Evolutionary conservation across 1,140 invertebrate species (phyloP).

Genomic region (Trachymyrmex septentrionalis): DNA sequence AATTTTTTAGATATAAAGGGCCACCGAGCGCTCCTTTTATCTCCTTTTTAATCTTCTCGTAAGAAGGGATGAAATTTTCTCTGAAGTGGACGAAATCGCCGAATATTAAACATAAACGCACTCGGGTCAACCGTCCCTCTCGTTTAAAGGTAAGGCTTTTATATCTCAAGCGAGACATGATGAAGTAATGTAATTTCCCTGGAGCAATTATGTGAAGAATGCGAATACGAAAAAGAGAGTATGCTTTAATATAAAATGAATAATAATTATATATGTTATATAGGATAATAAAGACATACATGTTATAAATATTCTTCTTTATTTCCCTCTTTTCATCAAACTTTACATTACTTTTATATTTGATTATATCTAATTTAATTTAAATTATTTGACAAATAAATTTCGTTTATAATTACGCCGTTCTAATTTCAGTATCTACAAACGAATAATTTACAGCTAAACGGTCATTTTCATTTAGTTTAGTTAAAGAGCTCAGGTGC

Average conservation of each 20-base stretch:
- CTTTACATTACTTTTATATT: background rate
- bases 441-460: slow-evolving; percentile 39
- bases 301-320: background rate
- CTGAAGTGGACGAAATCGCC: slow-evolving; percentile 51
- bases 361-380: background rate
- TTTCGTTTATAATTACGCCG: slow-evolving; percentile 27
- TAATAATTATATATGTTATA: background rate
- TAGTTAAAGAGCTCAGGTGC: background rate
- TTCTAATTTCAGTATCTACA: background rate
- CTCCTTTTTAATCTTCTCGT: slow-evolving; percentile 56
- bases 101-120: slow-evolving; percentile 61
- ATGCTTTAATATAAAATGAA: background rate
- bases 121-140: slow-evolving; percentile 39
- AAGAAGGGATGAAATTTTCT: slow-evolving; percentile 54
- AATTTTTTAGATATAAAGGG: slow-evolving; percentile 40
- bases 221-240: slow-evolving; percentile 7
- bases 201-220: slow-evolving; percentile 33
- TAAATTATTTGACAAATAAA: slow-evolving; percentile 30
- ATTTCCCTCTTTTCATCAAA: background rate
- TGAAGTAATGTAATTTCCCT: slow-evolving; percentile 39
- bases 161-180: slow-evolving; percentile 32
- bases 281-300: background rate
- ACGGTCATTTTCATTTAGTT: slow-evolving; percentile 48
- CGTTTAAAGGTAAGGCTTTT: slow-evolving; percentile 52
- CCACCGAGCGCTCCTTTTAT: slow-evolving; percentile 41